Evolutionary conservation across 2,113 vertebrate genomes (phyloP), one percentile per base, ranked within the genome.

Genomic region (Phylloscopus whistleri): DNA sequence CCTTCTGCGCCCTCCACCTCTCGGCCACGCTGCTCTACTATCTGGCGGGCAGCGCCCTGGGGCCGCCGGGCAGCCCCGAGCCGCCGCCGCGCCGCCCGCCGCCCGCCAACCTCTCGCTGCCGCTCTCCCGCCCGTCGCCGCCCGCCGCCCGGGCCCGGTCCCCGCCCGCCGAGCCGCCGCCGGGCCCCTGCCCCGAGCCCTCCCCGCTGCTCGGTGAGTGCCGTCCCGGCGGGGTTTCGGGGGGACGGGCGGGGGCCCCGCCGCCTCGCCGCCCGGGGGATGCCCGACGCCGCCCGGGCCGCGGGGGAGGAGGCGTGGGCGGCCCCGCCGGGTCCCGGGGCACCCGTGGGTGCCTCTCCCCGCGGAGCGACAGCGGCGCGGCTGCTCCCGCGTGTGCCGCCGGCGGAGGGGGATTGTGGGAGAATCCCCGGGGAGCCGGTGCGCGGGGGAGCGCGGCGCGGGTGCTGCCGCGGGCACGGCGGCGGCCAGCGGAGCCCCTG

Each of bases 401-500:
- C 35, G 46, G 60, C 62, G 64, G 64, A 81, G 69, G 24, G 80
- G 64, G 5, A 51, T 51, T 91, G 70, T 91, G 94, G 89, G 81
- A 94, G 84, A 89, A 94, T 95, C 91, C 66, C 85, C 18, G 66
- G 75, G 84, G 88, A 89, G 70, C 49, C n/a, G 8, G 31, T 11
- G 52, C 39, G 17, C 4, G 2, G 13, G 39, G 67, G 9, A 56
- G 22, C 37, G 59, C 7, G 75, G 33, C 12, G 55, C 10, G 39
- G 83, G 73, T 74, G 70, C 74, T 64, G 28, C 20, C 31, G 6
- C n/a, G 1, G 11, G 77, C 23, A 20, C 13, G 30, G 77, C 68
- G 4, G 68, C 31, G 44, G 44, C 13, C 16, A 77, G 49, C 19
- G 64, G 24, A 68, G 51, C 59, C 37, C 30, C 44, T 24, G 9